Conservation (phyloP, 2,888 invertebrate genomes). For the Julus scandinavius region DNA sequence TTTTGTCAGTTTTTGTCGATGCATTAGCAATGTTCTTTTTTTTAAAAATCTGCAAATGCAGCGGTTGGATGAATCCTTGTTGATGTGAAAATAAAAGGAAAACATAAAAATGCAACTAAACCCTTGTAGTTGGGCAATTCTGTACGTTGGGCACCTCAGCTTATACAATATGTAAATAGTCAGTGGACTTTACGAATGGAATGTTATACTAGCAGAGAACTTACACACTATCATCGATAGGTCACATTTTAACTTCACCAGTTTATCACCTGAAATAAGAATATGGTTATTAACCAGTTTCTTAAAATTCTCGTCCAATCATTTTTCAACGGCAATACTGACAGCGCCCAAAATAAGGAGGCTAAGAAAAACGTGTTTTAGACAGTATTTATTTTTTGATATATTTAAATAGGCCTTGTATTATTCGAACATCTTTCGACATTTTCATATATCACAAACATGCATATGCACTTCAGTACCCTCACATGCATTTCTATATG, state of each 20-base stretch:
- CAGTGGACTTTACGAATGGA: background rate
- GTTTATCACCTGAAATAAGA: no score
- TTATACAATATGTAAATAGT: background rate
- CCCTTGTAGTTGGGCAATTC: background rate
- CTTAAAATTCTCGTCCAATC: background rate
- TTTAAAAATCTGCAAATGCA: conserved; percentile 18
- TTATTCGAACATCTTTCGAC: background rate
- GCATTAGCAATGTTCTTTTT: conserved; percentile 33
- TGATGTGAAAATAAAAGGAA: conserved; percentile 46
- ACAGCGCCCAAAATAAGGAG: background rate
- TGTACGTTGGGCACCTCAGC: conserved; percentile 8
- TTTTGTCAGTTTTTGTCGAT: conserved; percentile 45
- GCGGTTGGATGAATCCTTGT: conserved; percentile 30
- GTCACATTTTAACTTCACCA: no score
- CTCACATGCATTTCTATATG: background rate
- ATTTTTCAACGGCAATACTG: background rate
- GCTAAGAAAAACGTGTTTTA: background rate
- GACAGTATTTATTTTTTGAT: background rate
- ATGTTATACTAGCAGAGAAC: no score
- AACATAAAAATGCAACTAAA: background rate
- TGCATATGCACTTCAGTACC: background rate
- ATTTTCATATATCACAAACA: conserved; percentile 11
- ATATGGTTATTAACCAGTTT: background rate
- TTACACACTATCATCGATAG: no score
- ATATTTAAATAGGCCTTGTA: background rate